These are phyloP conservation scores for Dryocosmus kuriphilus DNA, from an alignment of 2,888 invertebrate genomes.

Conservation along the genomic window DNA sequence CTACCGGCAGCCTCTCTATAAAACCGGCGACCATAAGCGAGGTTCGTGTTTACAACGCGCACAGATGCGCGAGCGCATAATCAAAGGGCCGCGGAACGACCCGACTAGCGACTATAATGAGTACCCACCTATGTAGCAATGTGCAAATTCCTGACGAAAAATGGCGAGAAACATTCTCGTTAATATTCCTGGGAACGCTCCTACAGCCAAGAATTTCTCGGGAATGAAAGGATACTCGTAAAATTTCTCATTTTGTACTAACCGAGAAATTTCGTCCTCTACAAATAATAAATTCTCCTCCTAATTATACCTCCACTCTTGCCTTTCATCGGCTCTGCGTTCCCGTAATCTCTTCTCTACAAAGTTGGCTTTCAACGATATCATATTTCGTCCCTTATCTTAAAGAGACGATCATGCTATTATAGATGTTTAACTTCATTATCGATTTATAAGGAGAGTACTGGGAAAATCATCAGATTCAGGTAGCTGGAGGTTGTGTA, in stretches of 20 bases:
- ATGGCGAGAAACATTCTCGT: slow-evolving; percentile 40
- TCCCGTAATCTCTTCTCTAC: slow-evolving; percentile 22
- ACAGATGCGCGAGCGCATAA: slow-evolving; percentile 41
- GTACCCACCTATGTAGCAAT: slow-evolving; percentile 39
- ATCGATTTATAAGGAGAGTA: neutral
- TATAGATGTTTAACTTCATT: neutral
- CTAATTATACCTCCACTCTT: slow-evolving; percentile 22
- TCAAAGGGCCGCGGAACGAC: slow-evolving; percentile 37
- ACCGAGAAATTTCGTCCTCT: slow-evolving; percentile 34
- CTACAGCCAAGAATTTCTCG: slow-evolving; percentile 33
- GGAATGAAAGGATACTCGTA: slow-evolving; percentile 36
- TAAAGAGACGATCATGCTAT: neutral
- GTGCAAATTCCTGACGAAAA: slow-evolving; percentile 37
- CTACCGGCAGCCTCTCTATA: slow-evolving; percentile 59
- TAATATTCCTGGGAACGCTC: slow-evolving; percentile 38
- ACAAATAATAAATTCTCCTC: slow-evolving; percentile 37
- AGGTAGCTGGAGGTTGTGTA: too few relatives aligned
- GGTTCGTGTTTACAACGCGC: slow-evolving; percentile 44
- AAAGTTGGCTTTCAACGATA: slow-evolving; percentile 18
- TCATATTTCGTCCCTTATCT: slow-evolving; percentile 24
- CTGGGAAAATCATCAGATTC: too few relatives aligned
- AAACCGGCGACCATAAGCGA: slow-evolving; percentile 51
- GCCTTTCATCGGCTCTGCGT: slow-evolving; percentile 5
- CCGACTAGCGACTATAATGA: slow-evolving; percentile 41
- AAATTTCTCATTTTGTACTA: slow-evolving; percentile 39